Percentiles rank a stretch among this genome's conserved stretches.
Evolutionary conservation across 2,113 vertebrate genomes (phyloP).

Genomic region (Polypterus senegalus): DNA sequence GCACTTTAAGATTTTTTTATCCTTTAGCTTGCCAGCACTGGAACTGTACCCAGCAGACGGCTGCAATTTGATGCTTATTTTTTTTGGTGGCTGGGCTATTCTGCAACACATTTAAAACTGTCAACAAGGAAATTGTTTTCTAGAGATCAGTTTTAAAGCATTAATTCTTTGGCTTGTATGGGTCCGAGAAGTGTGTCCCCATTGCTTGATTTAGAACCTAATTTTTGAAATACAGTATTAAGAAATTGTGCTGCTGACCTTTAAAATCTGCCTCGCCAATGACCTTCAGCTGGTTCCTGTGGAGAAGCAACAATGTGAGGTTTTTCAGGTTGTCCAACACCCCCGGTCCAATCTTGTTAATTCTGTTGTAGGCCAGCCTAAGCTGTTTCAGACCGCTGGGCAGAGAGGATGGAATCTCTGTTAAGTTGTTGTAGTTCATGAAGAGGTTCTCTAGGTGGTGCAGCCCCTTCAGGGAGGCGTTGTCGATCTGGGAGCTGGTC

Average conservation of each 20-base stretch:
- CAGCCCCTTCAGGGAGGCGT: constrained; percentile 31
- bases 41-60: too few species aligned
- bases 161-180: too few species aligned
- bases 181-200: too few species aligned
- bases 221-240: too few species aligned
- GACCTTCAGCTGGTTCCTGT: constrained; percentile 45
- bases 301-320: constrained; percentile 48
- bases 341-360: constrained; percentile 33
- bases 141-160: too few species aligned
- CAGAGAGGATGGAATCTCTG: constrained; percentile 33
- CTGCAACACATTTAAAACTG: too few species aligned
- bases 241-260: constrained; percentile 23
- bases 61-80: too few species aligned
- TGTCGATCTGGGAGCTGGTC: constrained; percentile 27
- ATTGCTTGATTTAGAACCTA: too few species aligned
- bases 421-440: constrained; percentile 48
- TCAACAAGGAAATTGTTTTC: too few species aligned
- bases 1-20: too few species aligned
- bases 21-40: too few species aligned
- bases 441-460: constrained; percentile 42
- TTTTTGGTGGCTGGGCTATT: too few species aligned
- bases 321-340: constrained; percentile 36
- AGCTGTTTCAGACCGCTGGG: constrained; percentile 46
- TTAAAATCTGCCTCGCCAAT: constrained; percentile 35
- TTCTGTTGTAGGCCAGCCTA: constrained; percentile 47